Evolutionary conservation across 2,888 invertebrate species (phyloP), one percentile per base, ranked within the genome.

Genomic region (Drosophila helvetica): DNA sequence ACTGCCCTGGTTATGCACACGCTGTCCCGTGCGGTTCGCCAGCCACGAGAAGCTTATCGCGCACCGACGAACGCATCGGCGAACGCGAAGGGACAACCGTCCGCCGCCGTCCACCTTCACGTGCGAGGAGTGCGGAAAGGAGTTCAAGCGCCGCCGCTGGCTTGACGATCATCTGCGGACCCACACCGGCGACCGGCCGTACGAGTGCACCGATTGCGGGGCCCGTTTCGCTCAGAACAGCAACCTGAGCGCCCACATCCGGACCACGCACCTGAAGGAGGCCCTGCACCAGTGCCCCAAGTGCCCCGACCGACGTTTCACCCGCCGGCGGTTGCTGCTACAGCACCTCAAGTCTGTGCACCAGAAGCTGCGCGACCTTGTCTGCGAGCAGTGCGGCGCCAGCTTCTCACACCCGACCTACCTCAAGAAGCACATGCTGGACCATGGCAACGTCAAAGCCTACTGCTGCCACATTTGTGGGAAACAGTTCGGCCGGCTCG

Each of bases 391-490:
- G 38, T 38, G 38, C 38, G 15, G n/a, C n/a, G 38, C 38, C n/a
- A 38, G 38, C n/a, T 38, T 38, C 38, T 38, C 38, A n/a, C 15
- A 38, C n/a, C 38, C 15, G 5, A 5, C 12, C 38, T 38, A 38
- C 38, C n/a, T 38, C 38, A 38, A 38, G n/a, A 38, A 38, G n/a
- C 38, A 38, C 38, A 38, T 38, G 38, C 38, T 38, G 38, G 38
- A n/a, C n/a, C 38, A 38, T n/a, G n/a, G 7, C 38, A 7, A 96
- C 0, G 95, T 95, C 69, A 95, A 96, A 70, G 96, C 96, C 0
- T 96, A 94, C 80, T 92, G 93, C 0, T 96, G 96, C 74, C 95
- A 95, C 93, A 95, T 96, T n/a, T 97, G 97, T 91, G 96, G 96
- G 60, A 97, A 96, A 90, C 94, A 95, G 55, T 97, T 97, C 92